Conservation (phyloP, 2,113 vertebrate species). For the Salvator merianae region DNA sequence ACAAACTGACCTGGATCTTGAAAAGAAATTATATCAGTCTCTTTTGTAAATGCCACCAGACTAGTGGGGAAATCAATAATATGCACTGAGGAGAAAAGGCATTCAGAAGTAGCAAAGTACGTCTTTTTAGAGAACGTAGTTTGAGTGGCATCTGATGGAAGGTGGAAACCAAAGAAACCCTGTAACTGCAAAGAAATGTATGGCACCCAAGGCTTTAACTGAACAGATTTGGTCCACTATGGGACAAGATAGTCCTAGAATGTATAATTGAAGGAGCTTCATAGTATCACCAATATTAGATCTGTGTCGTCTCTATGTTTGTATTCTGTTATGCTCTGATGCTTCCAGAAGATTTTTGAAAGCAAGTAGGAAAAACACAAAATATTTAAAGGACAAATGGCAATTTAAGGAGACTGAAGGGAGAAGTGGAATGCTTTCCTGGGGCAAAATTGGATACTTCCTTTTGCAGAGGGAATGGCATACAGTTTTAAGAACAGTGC, state of each 20-base stretch:
- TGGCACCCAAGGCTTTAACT: background rate
- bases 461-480: background rate
- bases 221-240: too few species aligned
- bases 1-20: slow-evolving; percentile 46
- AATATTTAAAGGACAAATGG: too few species aligned
- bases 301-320: background rate
- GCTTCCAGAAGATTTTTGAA: background rate
- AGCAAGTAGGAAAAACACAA: too few species aligned
- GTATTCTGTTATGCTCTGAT: background rate
- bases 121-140: background rate
- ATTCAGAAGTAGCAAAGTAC: background rate
- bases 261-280: background rate
- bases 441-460: too few species aligned
- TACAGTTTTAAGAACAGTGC: background rate
- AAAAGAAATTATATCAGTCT: slow-evolving; percentile 18
- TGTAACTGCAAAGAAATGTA: too few species aligned
- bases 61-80: slow-evolving; percentile 11
- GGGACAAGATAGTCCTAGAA: background rate
- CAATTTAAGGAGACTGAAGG: too few species aligned
- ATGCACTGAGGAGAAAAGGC: background rate
- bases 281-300: background rate
- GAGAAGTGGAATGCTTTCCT: too few species aligned
- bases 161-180: background rate
- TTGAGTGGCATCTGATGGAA: background rate
- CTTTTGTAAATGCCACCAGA: slow-evolving; percentile 16